Conservation (phyloP, 2,888 invertebrate species). For the Dinocampus coccinellae region DNA sequence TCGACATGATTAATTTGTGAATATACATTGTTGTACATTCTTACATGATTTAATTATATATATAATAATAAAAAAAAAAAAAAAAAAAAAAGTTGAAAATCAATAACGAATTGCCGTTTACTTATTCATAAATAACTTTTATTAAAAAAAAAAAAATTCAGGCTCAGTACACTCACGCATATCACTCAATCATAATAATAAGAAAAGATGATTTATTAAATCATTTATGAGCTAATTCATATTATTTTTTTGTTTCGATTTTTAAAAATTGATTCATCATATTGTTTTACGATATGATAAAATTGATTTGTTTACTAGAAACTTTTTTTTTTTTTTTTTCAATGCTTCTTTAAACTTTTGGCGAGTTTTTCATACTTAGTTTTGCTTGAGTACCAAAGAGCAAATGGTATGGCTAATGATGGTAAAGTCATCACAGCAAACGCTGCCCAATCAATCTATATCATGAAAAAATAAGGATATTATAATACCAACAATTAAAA, state of each 20-base stretch:
- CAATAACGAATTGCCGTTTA: not conserved
- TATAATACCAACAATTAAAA: not conserved
- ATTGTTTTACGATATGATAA: conserved; percentile 12
- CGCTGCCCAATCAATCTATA: conserved; percentile 90
- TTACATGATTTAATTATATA: conserved; percentile 42
- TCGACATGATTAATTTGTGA: conserved; percentile 23
- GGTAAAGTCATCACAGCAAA: conserved; percentile 98
- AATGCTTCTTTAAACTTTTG: conserved; percentile 77
- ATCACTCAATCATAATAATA: conserved; percentile 54
- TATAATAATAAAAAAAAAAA: too few species aligned
- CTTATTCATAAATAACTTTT: conserved; percentile 60
- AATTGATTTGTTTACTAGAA: not conserved
- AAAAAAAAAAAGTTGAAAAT: conserved; percentile 32
- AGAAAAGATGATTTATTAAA: conserved; percentile 47
- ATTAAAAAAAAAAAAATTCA: conserved; percentile 57
- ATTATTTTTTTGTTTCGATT: conserved; percentile 13
- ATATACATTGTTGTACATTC: conserved; percentile 44
- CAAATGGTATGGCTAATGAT: conserved; percentile 93
- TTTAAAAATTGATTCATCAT: not conserved
- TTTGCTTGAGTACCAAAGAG: conserved; percentile 95
- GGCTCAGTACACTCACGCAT: conserved; percentile 57
- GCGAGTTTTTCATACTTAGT: conserved; percentile 90
- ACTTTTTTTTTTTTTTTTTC: conserved; percentile 38
- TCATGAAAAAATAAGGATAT: conserved; percentile 15
- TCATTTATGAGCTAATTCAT: conserved; percentile 24